A percentile compares a stretch with the other conserved stretches of the same genome.
Evolutionary conservation across 1,140 invertebrate genomes (phyloP).

Genomic region (Lamellibrachia luymesi): DNA sequence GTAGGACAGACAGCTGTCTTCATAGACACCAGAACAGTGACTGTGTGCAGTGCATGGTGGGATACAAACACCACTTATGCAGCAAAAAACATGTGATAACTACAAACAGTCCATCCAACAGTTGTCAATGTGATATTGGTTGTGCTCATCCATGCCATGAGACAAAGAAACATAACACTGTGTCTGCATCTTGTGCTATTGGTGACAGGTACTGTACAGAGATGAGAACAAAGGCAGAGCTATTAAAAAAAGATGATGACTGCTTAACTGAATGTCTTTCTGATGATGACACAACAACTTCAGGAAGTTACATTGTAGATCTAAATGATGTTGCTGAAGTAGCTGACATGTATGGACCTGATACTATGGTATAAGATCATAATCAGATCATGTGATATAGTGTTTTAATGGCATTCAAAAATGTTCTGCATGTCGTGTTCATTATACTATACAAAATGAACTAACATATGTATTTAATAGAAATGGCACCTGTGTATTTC

Average conservation of each 20-base stretch:
- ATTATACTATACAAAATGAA: neutral
- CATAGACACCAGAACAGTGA: neutral
- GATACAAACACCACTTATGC: neutral
- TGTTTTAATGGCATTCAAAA: neutral
- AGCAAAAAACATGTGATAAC: neutral
- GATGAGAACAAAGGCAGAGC: neutral
- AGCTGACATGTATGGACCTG: neutral
- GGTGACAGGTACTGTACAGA: neutral
- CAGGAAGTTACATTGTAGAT: slow-evolving; percentile 15
- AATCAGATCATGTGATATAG: neutral
- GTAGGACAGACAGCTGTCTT: neutral
- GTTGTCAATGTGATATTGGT: neutral
- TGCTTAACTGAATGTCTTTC: neutral
- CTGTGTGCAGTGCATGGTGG: neutral
- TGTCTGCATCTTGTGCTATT: neutral
- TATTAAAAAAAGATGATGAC: neutral
- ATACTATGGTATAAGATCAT: neutral
- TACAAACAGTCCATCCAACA: neutral
- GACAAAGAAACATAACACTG: neutral
- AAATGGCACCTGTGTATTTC: neutral
- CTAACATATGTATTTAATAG: neutral
- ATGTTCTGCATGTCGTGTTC: neutral
- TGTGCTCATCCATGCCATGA: neutral
- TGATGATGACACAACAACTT: slow-evolving; percentile 7
- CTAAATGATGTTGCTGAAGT: slow-evolving; percentile 3